Percentiles rank a stretch among this genome's conserved stretches.
phyloP scores from a whole-genome alignment of 64 coral and sea anemone genomes.

The Platygyra sinensis region DNA sequence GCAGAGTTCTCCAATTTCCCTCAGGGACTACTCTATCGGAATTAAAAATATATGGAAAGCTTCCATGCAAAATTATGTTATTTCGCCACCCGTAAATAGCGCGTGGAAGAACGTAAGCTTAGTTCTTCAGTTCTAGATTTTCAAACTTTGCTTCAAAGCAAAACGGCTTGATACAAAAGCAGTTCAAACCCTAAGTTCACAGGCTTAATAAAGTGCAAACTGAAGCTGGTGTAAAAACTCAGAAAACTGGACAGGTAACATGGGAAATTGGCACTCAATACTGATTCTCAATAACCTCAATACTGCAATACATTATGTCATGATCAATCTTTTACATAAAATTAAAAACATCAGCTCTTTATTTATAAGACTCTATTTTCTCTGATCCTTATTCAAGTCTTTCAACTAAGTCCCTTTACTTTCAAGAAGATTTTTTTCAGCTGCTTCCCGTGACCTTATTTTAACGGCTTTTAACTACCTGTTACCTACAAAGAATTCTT shows the following conservation, averaged over 20 bases:
- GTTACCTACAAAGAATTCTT: constrained; percentile 8
- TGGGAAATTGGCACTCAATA: neutral
- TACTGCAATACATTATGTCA: neutral
- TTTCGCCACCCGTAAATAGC: neutral
- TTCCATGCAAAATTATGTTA: no score
- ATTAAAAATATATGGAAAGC: no score
- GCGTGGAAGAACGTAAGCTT: neutral
- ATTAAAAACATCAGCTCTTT: neutral
- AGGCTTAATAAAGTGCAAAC: neutral
- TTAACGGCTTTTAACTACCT: neutral
- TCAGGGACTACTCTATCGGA: no score
- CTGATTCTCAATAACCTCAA: neutral
- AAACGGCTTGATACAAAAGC: neutral
- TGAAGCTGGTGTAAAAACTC: neutral
- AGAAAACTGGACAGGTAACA: neutral
- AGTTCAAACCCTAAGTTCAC: neutral
- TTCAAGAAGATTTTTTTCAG: neutral
- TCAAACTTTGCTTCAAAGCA: neutral
- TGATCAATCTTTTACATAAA: neutral
- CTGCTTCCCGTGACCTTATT: neutral
- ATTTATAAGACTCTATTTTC: neutral
- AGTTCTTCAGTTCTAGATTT: neutral
- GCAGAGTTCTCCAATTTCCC: no score
- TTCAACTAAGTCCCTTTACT: neutral
- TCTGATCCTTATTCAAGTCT: neutral